Evolutionary conservation across 2,888 invertebrate genomes (phyloP).

Genomic region (Hoplodrina blanda): DNA sequence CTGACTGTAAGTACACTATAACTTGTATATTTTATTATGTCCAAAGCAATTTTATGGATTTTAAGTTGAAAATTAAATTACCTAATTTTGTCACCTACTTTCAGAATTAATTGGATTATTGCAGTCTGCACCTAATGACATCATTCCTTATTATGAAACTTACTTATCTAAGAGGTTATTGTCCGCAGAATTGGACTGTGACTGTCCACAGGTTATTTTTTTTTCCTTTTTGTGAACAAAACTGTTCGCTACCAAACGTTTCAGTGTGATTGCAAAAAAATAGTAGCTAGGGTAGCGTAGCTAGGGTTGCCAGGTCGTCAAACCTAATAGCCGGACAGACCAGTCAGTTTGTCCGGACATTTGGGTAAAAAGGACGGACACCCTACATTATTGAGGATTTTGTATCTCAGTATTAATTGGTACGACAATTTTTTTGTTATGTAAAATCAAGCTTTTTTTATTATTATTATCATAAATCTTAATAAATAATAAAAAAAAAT

Average conservation of each 20-base stretch:
- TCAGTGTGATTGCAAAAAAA: slow-evolving; percentile 49
- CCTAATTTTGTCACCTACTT: neutral
- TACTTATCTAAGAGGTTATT: slow-evolving; percentile 33
- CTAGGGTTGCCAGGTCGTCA: too few relatives aligned
- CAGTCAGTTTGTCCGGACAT: too few relatives aligned
- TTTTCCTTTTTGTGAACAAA: slow-evolving; percentile 16
- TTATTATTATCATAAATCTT: too few relatives aligned
- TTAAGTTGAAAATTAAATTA: slow-evolving; percentile 7
- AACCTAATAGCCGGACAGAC: too few relatives aligned
- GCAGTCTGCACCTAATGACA: slow-evolving; percentile 17
- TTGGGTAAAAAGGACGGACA: too few relatives aligned
- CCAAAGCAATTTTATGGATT: slow-evolving; percentile 33
- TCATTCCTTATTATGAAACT: slow-evolving; percentile 30
- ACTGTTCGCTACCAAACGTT: slow-evolving; percentile 26
- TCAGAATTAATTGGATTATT: slow-evolving; percentile 18
- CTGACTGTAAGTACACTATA: too few relatives aligned
- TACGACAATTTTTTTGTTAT: too few relatives aligned
- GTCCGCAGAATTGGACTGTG: slow-evolving; percentile 6
- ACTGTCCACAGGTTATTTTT: neutral
- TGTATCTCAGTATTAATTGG: too few relatives aligned
- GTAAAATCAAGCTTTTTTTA: too few relatives aligned
- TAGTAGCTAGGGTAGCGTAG: neutral
- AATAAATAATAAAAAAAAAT: too few relatives aligned
- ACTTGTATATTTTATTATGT: neutral
- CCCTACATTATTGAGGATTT: too few relatives aligned